Percentiles rank a stretch among this genome's conserved stretches.
phyloP scores from a whole-genome alignment of 2,113 vertebrate genomes.

The Ptilorrhoa leucosticta region DNA sequence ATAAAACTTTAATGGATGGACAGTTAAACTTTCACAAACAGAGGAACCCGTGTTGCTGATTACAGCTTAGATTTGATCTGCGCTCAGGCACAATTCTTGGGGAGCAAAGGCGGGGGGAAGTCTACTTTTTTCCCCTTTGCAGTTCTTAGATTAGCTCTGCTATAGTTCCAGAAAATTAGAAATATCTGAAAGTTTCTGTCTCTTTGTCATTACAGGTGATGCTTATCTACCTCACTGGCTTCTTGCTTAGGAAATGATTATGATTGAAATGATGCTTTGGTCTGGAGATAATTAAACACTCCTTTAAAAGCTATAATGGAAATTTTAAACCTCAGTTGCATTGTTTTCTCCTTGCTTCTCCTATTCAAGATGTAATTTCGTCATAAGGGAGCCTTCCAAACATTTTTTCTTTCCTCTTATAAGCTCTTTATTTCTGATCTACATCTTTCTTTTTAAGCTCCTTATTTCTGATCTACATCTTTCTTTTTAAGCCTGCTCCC shows the following conservation, averaged over 20 bases:
- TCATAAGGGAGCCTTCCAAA: neutral
- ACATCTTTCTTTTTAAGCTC: neutral
- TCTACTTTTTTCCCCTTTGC: neutral
- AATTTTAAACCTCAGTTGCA: neutral
- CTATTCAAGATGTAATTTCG: neutral
- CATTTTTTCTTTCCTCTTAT: neutral
- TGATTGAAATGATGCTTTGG: neutral
- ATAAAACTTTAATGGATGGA: constrained; percentile 1
- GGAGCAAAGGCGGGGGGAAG: rapidly evolving
- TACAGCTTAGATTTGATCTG: neutral
- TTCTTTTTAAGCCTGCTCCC: neutral
- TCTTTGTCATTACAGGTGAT: neutral
- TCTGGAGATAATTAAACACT: neutral
- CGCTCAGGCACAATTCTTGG: neutral
- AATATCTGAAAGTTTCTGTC: neutral
- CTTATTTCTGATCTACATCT: neutral
- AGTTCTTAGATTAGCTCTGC: neutral
- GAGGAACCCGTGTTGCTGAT: neutral
- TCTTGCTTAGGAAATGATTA: neutral
- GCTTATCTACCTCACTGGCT: neutral
- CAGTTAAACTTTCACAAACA: neutral
- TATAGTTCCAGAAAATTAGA: neutral
- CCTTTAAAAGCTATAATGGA: neutral
- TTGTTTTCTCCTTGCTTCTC: neutral
- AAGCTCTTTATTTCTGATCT: neutral